These are phyloP conservation scores for Odontomachus brunneus DNA, from an alignment of 1,140 invertebrate species.

Conservation along the genomic window DNA sequence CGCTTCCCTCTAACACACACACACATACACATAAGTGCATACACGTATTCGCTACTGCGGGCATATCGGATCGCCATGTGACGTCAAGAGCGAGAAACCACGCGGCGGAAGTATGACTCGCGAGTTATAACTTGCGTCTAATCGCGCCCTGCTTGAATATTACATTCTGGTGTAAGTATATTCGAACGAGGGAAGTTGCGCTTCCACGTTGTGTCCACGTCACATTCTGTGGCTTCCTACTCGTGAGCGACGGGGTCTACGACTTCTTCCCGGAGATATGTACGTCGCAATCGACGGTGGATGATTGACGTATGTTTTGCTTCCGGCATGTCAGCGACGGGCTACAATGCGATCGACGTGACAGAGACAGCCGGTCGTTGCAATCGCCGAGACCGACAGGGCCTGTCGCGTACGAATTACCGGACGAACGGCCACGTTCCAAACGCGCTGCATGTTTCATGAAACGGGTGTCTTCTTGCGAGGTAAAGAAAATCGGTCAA, in stretches of 20 bases:
- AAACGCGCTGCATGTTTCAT: slow-evolving; percentile 12
- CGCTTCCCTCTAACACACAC: no score
- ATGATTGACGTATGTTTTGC: slow-evolving; percentile 48
- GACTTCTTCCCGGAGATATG: not conserved
- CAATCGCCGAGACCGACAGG: not conserved
- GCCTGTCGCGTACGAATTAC: not conserved
- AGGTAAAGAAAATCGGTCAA: not conserved
- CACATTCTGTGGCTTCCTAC: not conserved
- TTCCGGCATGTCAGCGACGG: slow-evolving; percentile 37
- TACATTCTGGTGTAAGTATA: slow-evolving; percentile 11
- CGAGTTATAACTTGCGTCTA: not conserved
- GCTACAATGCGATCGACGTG: slow-evolving; percentile 52
- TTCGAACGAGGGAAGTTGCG: not conserved
- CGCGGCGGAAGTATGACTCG: not conserved
- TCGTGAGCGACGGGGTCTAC: not conserved
- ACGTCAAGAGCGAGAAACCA: slow-evolving; percentile 20
- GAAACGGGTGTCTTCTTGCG: not conserved
- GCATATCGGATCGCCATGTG: slow-evolving; percentile 13
- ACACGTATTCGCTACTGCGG: not conserved
- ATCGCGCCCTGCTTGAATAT: slow-evolving; percentile 16
- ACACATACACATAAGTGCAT: no score
- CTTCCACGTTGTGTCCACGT: not conserved
- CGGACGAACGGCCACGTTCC: not conserved
- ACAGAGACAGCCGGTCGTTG: slow-evolving; percentile 25
- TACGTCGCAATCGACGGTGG: not conserved